Percentiles rank a stretch among this genome's conserved stretches.
phyloP scores from a whole-genome alignment of 2,797 vertebrate genomes.

The Carduelis carduelis region DNA sequence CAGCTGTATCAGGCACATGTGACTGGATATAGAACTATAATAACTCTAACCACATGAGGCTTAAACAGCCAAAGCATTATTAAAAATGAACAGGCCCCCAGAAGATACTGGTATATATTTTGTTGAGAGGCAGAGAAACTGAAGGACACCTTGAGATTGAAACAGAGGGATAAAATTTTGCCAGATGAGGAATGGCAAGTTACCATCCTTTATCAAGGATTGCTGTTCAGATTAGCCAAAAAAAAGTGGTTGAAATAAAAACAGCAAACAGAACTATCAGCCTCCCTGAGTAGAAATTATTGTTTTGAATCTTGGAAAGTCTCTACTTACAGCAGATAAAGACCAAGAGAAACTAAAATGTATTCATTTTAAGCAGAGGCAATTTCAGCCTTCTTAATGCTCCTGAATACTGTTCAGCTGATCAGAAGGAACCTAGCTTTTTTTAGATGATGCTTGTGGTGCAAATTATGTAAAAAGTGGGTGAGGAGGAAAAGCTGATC shows the following conservation, averaged over 20 bases:
- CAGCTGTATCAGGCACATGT: background rate
- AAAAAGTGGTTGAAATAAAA: background rate
- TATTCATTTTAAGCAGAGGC: background rate
- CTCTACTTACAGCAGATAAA: background rate
- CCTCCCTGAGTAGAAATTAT: background rate
- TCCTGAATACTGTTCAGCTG: background rate
- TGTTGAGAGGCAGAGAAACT: background rate
- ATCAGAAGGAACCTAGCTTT: constrained; percentile 36
- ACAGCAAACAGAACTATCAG: background rate
- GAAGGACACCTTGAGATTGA: background rate
- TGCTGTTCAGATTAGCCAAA: background rate
- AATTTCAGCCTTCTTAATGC: background rate
- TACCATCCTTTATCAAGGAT: background rate
- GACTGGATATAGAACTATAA: background rate
- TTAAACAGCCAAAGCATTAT: background rate
- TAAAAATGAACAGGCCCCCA: background rate
- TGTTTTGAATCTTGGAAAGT: background rate
- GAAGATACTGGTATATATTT: background rate
- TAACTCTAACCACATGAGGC: background rate
- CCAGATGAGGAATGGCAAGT: background rate
- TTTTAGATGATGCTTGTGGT: constrained; percentile 31
- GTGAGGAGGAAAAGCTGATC: constrained; percentile 10
- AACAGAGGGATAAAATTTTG: background rate
- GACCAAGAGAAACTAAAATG: background rate
- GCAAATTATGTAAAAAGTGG: constrained; percentile 42